Conservation (phyloP, 2,888 invertebrate species). For the Amorpha juglandis region DNA sequence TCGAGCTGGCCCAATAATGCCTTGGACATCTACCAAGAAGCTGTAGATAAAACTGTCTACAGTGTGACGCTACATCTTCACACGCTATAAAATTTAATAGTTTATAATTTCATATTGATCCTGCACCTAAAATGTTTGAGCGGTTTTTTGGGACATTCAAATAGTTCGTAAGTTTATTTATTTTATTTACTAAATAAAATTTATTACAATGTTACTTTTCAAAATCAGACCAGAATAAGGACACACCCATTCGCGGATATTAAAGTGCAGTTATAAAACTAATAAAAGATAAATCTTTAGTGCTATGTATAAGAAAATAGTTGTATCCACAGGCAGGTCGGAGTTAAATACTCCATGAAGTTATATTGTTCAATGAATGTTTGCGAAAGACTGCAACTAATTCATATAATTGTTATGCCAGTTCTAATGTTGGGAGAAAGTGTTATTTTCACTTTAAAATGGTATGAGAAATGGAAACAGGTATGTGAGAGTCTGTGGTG, state of each 20-base stretch:
- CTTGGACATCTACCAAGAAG: too few species aligned
- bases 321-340: constrained; percentile 5
- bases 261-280: constrained; percentile 29
- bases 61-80: too few species aligned
- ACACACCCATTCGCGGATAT: constrained; percentile 7
- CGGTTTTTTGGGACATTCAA: too few species aligned
- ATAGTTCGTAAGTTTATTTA: background rate
- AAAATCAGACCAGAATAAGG: constrained; percentile 24
- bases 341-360: background rate
- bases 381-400: constrained; percentile 11
- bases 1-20: too few species aligned
- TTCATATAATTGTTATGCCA: constrained; percentile 18
- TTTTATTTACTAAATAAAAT: background rate
- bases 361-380: constrained; percentile 1
- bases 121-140: too few species aligned
- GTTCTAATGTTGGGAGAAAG: constrained; percentile 18
- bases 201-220: background rate
- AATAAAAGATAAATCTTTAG: constrained; percentile 29
- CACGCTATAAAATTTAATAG: too few species aligned
- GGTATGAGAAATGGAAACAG: constrained; percentile 11
- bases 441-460: constrained; percentile 21
- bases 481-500: constrained; percentile 2
- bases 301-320: constrained; percentile 24
- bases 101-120: too few species aligned
- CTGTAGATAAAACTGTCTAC: too few species aligned